phyloP scores from a whole-genome alignment of 2,888 invertebrate genomes.

The Patella depressa region DNA sequence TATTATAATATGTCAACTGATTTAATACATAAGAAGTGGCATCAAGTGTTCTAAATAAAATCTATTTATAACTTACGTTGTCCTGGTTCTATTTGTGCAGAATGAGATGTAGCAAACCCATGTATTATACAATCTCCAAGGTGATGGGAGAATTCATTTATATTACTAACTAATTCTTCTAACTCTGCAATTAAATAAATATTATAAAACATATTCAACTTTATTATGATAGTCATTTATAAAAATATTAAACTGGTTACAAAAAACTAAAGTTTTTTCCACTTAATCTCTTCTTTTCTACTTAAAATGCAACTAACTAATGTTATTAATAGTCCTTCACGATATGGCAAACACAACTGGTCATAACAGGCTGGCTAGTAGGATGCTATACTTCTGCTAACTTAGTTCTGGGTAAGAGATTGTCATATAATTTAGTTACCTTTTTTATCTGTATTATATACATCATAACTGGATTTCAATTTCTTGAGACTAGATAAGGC shows the following conservation, averaged over 20 bases:
- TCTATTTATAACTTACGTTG: constrained; percentile 63
- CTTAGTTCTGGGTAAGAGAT: neutral
- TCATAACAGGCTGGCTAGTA: too few relatives aligned
- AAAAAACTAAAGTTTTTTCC: too few relatives aligned
- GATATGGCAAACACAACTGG: too few relatives aligned
- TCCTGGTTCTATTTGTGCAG: constrained; percentile 77
- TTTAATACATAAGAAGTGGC: too few relatives aligned
- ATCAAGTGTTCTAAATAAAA: too few relatives aligned
- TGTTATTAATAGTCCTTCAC: too few relatives aligned
- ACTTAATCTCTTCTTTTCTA: too few relatives aligned
- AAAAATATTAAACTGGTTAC: too few relatives aligned
- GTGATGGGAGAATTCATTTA: constrained; percentile 76
- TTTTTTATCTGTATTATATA: constrained; percentile 48
- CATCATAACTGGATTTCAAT: constrained; percentile 41
- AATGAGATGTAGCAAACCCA: constrained; percentile 84
- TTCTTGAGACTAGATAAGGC: constrained; percentile 54
- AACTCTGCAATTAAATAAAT: constrained; percentile 44
- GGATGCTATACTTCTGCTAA: too few relatives aligned
- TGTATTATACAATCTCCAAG: constrained; percentile 78
- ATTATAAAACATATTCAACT: neutral
- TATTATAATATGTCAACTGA: too few relatives aligned
- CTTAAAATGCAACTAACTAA: too few relatives aligned
- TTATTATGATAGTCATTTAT: neutral
- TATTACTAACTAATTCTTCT: constrained; percentile 62
- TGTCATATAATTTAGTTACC: constrained; percentile 38